A percentile compares a stretch with the other conserved stretches of the same genome.
phyloP scores from a whole-genome alignment of 2,888 invertebrate genomes.

The Stegana nigrithorax region DNA sequence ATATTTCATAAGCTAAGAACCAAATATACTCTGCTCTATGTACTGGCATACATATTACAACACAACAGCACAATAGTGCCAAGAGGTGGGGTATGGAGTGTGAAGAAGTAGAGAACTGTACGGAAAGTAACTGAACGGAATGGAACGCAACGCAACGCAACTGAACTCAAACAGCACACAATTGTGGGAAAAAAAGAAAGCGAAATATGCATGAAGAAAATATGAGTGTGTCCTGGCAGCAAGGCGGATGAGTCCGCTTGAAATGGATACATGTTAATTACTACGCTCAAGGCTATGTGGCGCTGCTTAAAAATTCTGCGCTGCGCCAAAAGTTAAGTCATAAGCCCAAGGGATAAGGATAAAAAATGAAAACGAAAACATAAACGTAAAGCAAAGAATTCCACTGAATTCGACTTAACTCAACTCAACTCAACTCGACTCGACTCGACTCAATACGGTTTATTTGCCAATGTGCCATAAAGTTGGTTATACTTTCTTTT shows the following conservation, averaged over 20 bases:
- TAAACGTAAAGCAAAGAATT: conserved; percentile 9
- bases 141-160: too few relatives aligned
- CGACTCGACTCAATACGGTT: background rate
- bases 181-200: too few relatives aligned
- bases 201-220: too few relatives aligned
- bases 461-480: conserved; percentile 5
- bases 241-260: conserved; percentile 29
- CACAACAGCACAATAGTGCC: conserved; percentile 12
- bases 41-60: too few relatives aligned
- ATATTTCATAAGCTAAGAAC: conserved; percentile 1
- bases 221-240: too few relatives aligned
- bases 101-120: too few relatives aligned
- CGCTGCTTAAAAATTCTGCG: conserved; percentile 3
- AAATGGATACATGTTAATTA: conserved; percentile 65
- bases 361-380: background rate
- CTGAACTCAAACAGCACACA: too few relatives aligned
- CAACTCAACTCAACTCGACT: too few relatives aligned
- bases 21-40: too few relatives aligned
- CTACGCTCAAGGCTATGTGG: conserved; percentile 61
- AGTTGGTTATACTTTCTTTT: background rate
- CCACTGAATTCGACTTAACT: too few relatives aligned
- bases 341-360: conserved; percentile 5
- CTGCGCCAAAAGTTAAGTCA: background rate
- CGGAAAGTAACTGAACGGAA: too few relatives aligned
- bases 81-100: too few relatives aligned